These are phyloP conservation scores for Rhagonycha lutea DNA, from an alignment of 2,888 invertebrate genomes.

Conservation along the genomic window DNA sequence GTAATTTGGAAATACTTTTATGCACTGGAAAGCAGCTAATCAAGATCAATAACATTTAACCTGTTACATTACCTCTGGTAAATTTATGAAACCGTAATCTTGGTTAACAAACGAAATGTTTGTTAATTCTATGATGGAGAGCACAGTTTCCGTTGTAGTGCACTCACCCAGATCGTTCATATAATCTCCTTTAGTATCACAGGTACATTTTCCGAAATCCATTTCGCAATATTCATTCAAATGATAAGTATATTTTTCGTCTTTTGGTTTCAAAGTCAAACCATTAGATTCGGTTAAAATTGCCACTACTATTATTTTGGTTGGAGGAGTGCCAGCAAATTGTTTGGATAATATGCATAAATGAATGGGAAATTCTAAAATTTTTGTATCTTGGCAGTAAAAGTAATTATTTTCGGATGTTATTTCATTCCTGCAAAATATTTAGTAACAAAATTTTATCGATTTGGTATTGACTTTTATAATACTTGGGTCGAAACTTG, in stretches of 20 bases:
- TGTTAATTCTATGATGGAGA: conserved; percentile 31
- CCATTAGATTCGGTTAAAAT: conserved; percentile 34
- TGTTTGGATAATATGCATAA: conserved; percentile 31
- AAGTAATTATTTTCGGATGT: conserved; percentile 16
- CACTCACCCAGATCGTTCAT: conserved; percentile 38
- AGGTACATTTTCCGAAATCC: conserved; percentile 35
- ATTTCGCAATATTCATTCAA: conserved; percentile 20
- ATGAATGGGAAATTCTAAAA: conserved; percentile 36
- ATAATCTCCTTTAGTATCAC: conserved; percentile 6
- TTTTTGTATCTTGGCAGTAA: conserved; percentile 28
- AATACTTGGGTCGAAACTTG: conserved; percentile 37
- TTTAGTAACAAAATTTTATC: background rate
- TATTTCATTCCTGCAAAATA: conserved; percentile 15
- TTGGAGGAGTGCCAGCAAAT: conserved; percentile 32
- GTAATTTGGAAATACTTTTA: conserved; percentile 39
- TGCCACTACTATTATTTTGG: conserved; percentile 36
- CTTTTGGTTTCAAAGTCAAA: conserved; percentile 20
- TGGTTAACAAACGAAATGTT: conserved; percentile 36
- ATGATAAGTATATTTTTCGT: conserved; percentile 5
- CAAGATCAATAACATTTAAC: background rate
- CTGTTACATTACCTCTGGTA: conserved; percentile 38
- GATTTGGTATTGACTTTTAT: background rate
- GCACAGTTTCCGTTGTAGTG: conserved; percentile 36
- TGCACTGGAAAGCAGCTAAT: conserved; percentile 27
- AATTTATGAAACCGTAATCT: conserved; percentile 38